Evolutionary conservation across 2,113 vertebrate genomes (phyloP), one percentile per base, ranked within the genome.

Genomic region (Neotoma lepida): DNA sequence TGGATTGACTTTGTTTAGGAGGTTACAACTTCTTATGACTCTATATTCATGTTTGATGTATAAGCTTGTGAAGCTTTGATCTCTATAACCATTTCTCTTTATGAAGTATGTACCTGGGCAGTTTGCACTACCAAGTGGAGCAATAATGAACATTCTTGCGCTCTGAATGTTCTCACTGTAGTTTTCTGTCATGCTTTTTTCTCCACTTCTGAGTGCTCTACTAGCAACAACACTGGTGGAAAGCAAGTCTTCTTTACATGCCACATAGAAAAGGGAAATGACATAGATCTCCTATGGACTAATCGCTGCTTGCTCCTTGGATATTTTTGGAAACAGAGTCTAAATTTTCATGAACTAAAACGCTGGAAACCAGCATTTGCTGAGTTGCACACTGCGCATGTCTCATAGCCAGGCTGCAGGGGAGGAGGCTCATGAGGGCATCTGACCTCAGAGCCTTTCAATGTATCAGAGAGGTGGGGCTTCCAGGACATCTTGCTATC

Each of bases 241-340:
- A 15, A 80, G 26, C 12, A 8, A 33, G 10, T 64, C n/a, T 82
- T 84, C 71, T 39, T 84, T 41, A 93, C 12, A 41, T 22, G 13
- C 51, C 81, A 68, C 41, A 58, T 2, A 64, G 39, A 71, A 54
- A 12, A 8, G 17, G 18, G 35, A 22, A 30, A 22, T 1, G 4
- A 74, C 24, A 89, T 6, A 80, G 30, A 24, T 26, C 77, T 90
- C 44, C 71, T 80, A n/a, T 4, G 9, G 2, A 39, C 15, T n/a
- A 1, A 41, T 81, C 6, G 28, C 35, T 63, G 35, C 33, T 91
- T 88, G 44, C 68, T 80, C 88, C 14, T 18, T 46, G 76, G 30
- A 61, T 89, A 80, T 77, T 95, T 96, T 54, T 91, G 64, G 95
- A 81, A 96, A 73, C 26, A 85, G 58, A 92, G 93, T 84, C 93